Base-by-base conservation (phyloP, 2,888 invertebrate species). In the Clivina fossor region DNA sequence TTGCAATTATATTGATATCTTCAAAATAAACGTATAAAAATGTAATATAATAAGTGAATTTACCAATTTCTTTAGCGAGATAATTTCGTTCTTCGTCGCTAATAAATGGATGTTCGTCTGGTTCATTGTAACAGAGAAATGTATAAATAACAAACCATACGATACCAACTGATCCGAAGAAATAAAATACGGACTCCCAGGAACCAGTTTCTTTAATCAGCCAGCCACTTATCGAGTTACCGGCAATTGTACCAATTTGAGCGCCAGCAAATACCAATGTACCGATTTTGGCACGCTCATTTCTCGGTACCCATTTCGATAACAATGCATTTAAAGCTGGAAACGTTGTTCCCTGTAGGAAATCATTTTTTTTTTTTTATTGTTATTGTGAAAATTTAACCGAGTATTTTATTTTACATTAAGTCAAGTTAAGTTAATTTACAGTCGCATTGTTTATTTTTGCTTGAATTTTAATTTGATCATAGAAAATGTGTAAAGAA, bases 251-350 rank as follows among this genome's bases (percentile, higher is more conserved):
- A 57, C 84, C 84, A 40, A 85, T 82, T 71, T 86, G 86, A 1
- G 86, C 85, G 1, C 90, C 90, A 1, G 90, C 87, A 64, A 89
- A 87, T 0, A 90, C 88, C 28, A 92, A 69, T 0, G 90, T 85
- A 0, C 90, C 89, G 69, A 91, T 80, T 58, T 85, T 81, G 5
- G 88, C 86, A 60, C 91, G 77, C 67, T 91, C 90, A 1, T 83
- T 81, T 1, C 85, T 74, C 0, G 90, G 90, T 0, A 88, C 86
- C 92, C 92, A 92, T 64, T 86, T 81, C 0, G 90, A 86, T 4
- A 92, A 73, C 71, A 92, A 77, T 0, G 87, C 85, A 68, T 88
- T 90, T 63, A 95, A 75, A 0, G 94, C 92, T 1, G 89, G 91
- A 69, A 86, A 90, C 0, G 90, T 90, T 2, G 88, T 87, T 19